A percentile compares a stretch with the other conserved stretches of the same genome.
phyloP scores from a whole-genome alignment of 2,797 vertebrate species.

The Discoglossus pictus region DNA sequence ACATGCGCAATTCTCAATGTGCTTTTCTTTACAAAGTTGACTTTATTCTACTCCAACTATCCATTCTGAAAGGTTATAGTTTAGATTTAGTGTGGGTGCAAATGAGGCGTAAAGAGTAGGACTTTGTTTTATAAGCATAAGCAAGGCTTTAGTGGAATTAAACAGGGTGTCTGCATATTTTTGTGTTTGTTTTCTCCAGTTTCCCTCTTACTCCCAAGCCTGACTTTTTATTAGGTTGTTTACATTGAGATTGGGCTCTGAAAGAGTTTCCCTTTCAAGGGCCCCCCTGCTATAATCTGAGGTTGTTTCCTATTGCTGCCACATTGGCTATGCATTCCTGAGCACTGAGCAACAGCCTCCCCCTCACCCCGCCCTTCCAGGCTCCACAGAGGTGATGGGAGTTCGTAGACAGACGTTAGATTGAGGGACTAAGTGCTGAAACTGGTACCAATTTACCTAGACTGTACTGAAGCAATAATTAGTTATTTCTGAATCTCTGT shows the following conservation, averaged over 20 bases:
- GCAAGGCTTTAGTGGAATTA: not conserved
- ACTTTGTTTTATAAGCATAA: not conserved
- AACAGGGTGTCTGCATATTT: not conserved
- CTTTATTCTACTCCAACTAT: not conserved
- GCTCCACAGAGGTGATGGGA: slow-evolving; percentile 41
- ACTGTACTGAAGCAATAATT: not conserved
- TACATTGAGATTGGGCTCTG: slow-evolving; percentile 50
- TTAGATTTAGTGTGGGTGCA: not conserved
- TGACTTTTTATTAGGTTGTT: slow-evolving; percentile 46
- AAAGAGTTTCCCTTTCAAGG: slow-evolving; percentile 44
- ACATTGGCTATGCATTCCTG: slow-evolving; percentile 63
- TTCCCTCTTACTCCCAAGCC: slow-evolving; percentile 14
- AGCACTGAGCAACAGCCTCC: slow-evolving; percentile 64
- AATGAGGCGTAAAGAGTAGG: not conserved
- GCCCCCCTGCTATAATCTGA: slow-evolving; percentile 51
- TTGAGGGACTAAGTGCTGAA: slow-evolving; percentile 9
- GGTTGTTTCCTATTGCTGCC: slow-evolving; percentile 59
- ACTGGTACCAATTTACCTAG: slow-evolving; percentile 6
- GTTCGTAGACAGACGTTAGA: slow-evolving; percentile 6
- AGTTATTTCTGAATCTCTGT: no score
- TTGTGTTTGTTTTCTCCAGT: slow-evolving; percentile 27
- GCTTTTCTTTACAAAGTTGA: no score
- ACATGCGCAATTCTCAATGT: no score
- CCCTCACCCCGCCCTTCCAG: slow-evolving; percentile 48
- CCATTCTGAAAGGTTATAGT: not conserved